Base-by-base conservation (phyloP, 92 coral and sea anemone genomes). In the Parazoanthus swiftii region DNA sequence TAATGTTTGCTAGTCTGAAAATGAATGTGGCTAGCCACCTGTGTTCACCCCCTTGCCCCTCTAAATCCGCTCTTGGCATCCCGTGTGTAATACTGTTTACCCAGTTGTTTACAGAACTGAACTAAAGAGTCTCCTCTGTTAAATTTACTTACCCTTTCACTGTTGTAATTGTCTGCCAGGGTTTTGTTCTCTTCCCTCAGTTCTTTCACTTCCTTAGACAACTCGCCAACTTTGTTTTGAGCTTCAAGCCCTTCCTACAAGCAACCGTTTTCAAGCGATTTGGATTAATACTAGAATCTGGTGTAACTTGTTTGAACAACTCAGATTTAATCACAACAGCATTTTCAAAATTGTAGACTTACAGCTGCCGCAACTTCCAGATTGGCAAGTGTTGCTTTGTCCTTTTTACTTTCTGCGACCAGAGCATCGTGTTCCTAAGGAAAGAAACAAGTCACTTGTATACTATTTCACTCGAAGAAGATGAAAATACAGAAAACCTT, bases 331-430 rank as follows among this genome's bases (percentile, higher is more conserved):
- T 20, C n/a, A 63, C 4, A 54, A 54, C 59, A 54, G 18, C 59
- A 54, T 11, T 54, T 54, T 18, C 59, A 54, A 54, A 54, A 54
- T 54, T 54, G 59, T 18, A 54, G 20, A 54, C 89, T 25, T 81
- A 96, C 99, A 93, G 95, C 91, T 48, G 99, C 99, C 76, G 98
- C 99, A 25, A 92, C 94, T 50, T 93, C 99, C 46, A 97, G 96
- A 76, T 95, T 97, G 38, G 95, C 91, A 10, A 97, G 95, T 16
- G 93, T 93, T 15, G 97, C 95, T 90, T 97, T 97, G 88, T 97
- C 97, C 63, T 93, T 95, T 88, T 86, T 97, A 81, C 93, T 97
- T 72, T 97, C 98, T 21, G 98, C 93, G 16, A 78, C 44, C 35
- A 97, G 80, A 18, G 94, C 89, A 90, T 97, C 98, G 39, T 95